Conservation (phyloP, 2,113 vertebrate species). For the Callospermophilus lateralis region DNA sequence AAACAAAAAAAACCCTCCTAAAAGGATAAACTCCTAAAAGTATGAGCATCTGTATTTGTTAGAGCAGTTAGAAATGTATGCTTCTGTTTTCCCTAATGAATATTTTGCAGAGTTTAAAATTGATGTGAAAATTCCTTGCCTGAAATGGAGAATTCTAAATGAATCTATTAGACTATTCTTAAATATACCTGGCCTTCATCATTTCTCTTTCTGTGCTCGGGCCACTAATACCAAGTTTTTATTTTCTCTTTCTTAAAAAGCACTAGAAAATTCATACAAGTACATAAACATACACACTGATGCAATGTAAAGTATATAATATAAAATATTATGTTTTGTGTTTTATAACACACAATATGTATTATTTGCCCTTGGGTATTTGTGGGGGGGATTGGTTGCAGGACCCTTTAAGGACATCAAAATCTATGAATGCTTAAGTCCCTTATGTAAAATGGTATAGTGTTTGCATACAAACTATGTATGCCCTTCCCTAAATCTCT, state of each 20-base stretch:
- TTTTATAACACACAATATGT: background rate
- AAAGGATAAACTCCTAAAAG: background rate
- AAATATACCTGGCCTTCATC: background rate
- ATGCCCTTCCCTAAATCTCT: background rate
- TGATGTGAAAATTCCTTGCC: background rate
- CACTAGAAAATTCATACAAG: background rate
- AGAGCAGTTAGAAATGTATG: background rate
- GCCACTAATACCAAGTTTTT: background rate
- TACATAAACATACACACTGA: too few species aligned
- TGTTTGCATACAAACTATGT: background rate
- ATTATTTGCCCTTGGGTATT: background rate
- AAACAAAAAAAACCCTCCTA: background rate
- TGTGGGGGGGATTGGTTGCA: background rate
- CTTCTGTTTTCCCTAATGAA: background rate
- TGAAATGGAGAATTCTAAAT: background rate
- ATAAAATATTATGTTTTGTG: background rate
- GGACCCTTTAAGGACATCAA: background rate
- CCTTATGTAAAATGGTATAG: background rate
- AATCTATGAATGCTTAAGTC: background rate
- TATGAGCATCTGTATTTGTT: background rate
- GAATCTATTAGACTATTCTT: background rate
- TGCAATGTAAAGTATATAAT: background rate
- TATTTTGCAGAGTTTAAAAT: background rate
- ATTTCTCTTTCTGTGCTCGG: background rate
- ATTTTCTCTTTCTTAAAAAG: slow-evolving; percentile 54